Evolutionary conservation across 2,888 invertebrate genomes (phyloP).

Genomic region (Blomia tropicalis): DNA sequence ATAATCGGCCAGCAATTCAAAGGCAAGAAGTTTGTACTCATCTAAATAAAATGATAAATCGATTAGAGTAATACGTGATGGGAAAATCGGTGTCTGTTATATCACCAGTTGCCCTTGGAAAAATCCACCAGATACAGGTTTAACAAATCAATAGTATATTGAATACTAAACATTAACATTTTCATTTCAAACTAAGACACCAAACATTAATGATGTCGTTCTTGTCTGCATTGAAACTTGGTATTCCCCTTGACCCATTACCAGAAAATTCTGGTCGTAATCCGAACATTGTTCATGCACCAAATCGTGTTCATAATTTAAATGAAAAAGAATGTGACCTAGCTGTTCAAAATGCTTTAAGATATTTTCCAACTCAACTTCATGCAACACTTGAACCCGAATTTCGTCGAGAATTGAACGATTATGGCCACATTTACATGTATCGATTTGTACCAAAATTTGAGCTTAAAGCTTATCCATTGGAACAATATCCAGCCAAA

Average conservation of each 20-base stretch:
- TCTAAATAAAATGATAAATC: conserved; percentile 7
- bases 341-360: conserved; percentile 44
- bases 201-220: not conserved
- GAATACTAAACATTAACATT: too few species aligned
- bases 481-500: conserved; percentile 39
- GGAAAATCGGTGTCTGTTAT: too few species aligned
- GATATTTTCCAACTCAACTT: conserved; percentile 42
- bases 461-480: conserved; percentile 41
- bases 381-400: conserved; percentile 41
- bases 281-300: conserved; percentile 33
- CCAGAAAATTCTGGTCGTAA: conserved; percentile 32
- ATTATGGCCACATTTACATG: conserved; percentile 48
- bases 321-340: conserved; percentile 29
- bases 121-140: not conserved
- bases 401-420: conserved; percentile 42
- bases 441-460: conserved; percentile 41
- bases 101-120: not conserved
- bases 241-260: conserved; percentile 32
- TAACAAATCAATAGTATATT: too few species aligned
- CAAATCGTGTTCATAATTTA: conserved; percentile 30
- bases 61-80: not conserved
- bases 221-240: conserved; percentile 11
- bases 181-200: too few species aligned
- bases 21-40: conserved; percentile 15
- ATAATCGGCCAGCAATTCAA: conserved; percentile 16